phyloP scores from a whole-genome alignment of 2,888 invertebrate species.

The Epinotia ramella region DNA sequence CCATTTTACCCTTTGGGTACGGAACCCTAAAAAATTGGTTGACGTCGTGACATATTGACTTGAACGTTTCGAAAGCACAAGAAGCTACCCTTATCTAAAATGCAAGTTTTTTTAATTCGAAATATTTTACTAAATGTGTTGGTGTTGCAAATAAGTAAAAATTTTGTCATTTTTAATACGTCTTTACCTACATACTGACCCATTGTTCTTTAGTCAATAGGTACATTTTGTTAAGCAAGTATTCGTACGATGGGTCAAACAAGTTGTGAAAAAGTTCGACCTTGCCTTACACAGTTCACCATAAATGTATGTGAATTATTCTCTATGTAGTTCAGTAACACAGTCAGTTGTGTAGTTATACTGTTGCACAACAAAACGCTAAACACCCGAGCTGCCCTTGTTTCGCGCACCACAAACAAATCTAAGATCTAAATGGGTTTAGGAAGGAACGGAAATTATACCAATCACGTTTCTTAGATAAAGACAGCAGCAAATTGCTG shows the following conservation, averaged over 20 bases:
- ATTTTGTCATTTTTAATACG: no score
- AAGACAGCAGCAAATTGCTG: conserved; percentile 20
- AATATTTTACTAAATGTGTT: not conserved
- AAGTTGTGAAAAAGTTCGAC: conserved; percentile 20
- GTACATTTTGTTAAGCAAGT: not conserved
- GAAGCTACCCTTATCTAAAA: not conserved
- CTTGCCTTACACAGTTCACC: conserved; percentile 19
- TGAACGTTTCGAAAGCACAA: not conserved
- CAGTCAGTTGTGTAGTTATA: not conserved
- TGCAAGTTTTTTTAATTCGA: not conserved
- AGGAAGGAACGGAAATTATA: conserved; percentile 29
- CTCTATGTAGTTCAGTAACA: not conserved
- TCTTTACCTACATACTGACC: not conserved
- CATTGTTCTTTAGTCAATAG: not conserved
- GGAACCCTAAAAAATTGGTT: no score
- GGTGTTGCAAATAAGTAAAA: no score
- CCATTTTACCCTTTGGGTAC: no score
- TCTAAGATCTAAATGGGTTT: conserved; percentile 28
- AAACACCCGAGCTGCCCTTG: conserved; percentile 6
- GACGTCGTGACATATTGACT: not conserved
- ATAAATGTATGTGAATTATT: conserved; percentile 4
- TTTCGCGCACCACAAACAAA: not conserved
- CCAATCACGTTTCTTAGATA: conserved; percentile 36
- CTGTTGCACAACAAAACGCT: conserved; percentile 17
- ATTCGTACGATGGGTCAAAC: conserved; percentile 1